Base-by-base conservation (phyloP, 2,797 vertebrate species). In the Fringilla coelebs region DNA sequence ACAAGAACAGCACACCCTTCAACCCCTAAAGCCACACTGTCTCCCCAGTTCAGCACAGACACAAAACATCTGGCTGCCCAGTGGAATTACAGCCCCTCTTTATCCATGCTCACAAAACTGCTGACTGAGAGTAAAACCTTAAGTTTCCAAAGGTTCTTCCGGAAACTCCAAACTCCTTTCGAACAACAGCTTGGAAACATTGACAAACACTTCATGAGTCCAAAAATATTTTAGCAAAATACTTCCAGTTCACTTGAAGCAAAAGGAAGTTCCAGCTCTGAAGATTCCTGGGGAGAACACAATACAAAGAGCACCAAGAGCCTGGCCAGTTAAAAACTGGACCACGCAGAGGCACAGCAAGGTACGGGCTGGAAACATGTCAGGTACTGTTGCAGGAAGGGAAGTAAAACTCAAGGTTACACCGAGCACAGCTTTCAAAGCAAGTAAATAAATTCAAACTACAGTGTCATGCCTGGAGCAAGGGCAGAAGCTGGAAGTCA, bases 41-140 rank as follows among this genome's bases (percentile, higher is more conserved):
- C 88, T 95, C 70, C 62, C 51, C 73, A 55, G 54, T 93, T 88
- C 19, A 51, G 85, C 90, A 79, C 2, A 48, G 89, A 95, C 4
- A 3, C 62, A 91, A 91, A 95, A 93, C 93, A 96, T 94, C 95
- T 95, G 94, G 89, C 62, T 5, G 29, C 55, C 85, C 63, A 62
- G 66, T 8, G 32, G 55, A 89, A 83, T 68, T 38, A 66, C 70
- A 91, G 88, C 51, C 32, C 70, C 84, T 71, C 58, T 81, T 80
- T 36, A 68, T 38, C 66, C 32, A 0, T 20, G 49, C 51, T 88
- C 54, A 43, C 11, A 1, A 49, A 93, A 94, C 61, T 79, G 93
- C 84, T 92, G 80, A 82, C 81, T 58, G 74, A 81, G 3, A 9
- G 63, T 7, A 82, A 93, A 94, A 89, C 7, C 2, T 17, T n/a